Conservation (phyloP, 2,797 vertebrate genomes). For the Coluber constrictor region DNA sequence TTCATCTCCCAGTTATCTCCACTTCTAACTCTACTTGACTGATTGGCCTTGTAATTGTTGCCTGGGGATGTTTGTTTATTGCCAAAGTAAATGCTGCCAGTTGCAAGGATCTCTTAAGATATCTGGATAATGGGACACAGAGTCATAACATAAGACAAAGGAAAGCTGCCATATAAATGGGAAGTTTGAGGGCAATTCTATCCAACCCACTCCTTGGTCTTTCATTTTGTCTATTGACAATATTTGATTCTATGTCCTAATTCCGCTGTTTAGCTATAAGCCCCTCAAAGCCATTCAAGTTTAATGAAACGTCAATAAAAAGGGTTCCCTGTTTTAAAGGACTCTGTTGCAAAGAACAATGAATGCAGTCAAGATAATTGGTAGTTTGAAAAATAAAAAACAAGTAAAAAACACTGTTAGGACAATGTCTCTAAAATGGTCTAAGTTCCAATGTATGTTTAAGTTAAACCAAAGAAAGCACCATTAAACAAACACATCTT, state of each 20-base stretch:
- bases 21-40: neutral
- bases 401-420: neutral
- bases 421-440: neutral
- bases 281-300: neutral
- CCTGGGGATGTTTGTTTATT: neutral
- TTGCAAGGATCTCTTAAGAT: neutral
- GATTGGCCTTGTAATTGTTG: neutral
- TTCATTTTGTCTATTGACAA: neutral
- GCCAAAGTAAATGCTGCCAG: neutral
- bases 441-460: neutral
- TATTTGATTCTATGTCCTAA: neutral
- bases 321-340: neutral
- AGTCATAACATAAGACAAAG: neutral
- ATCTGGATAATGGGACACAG: neutral
- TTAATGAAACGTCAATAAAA: neutral
- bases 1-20: neutral
- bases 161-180: neutral
- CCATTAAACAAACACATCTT: neutral
- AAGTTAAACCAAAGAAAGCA: neutral
- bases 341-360: too few species aligned
- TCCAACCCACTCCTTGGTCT: neutral
- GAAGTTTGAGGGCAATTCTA: neutral
- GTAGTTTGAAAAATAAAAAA: neutral
- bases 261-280: neutral
- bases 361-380: neutral